phyloP scores from a whole-genome alignment of 2,113 vertebrate genomes.

The Anoplopoma fimbria region DNA sequence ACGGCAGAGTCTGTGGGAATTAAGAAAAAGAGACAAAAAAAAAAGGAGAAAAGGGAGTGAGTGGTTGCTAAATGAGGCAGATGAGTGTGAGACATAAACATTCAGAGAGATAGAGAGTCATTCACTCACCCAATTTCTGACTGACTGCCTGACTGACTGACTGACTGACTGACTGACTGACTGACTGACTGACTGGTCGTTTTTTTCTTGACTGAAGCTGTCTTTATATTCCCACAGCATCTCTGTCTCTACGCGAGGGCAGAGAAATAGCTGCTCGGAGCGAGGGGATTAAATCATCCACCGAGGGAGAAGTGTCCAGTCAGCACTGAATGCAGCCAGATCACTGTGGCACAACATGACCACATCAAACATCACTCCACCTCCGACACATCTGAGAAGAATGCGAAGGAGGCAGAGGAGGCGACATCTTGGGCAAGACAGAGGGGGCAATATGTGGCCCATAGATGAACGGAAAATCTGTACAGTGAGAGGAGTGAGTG shows the following conservation, averaged over 20 bases:
- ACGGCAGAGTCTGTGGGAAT: constrained; percentile 61
- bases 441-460: constrained; percentile 6
- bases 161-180: constrained; percentile 13
- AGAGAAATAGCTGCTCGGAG: constrained; percentile 65
- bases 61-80: constrained; percentile 36
- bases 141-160: background rate
- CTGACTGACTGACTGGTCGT: constrained; percentile 13
- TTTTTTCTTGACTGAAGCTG: constrained; percentile 12
- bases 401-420: constrained; percentile 29
- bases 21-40: constrained; percentile 24
- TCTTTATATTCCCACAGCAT: constrained; percentile 47
- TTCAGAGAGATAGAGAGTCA: constrained; percentile 1
- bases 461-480: constrained; percentile 26
- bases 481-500: constrained; percentile 18
- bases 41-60: constrained; percentile 38
- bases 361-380: constrained; percentile 51
- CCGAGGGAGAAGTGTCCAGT: constrained; percentile 62
- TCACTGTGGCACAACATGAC: constrained; percentile 49
- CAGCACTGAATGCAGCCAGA: constrained; percentile 46
- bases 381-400: constrained; percentile 49
- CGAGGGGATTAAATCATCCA: constrained; percentile 68
- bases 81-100: constrained; percentile 22
- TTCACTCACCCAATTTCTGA: constrained; percentile 26
- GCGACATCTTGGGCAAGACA: constrained; percentile 11
- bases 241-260: constrained; percentile 21